A percentile compares a stretch with the other conserved stretches of the same genome.
Evolutionary conservation across 2,113 vertebrate species (phyloP).

Genomic region (Eulemur macaco): DNA sequence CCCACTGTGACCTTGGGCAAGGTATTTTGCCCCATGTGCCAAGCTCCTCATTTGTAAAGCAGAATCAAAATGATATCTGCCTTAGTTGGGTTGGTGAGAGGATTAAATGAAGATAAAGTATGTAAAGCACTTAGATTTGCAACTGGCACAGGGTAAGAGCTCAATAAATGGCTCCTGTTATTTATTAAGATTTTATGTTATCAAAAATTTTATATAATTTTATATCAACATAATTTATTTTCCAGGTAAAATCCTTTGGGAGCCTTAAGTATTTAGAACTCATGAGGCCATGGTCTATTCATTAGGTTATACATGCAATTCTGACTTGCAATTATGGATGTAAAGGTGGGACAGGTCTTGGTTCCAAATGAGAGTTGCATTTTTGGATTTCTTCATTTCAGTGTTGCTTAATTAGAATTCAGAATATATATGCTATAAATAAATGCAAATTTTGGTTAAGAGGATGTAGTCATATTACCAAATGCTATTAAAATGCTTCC

Average conservation of each 20-base stretch:
- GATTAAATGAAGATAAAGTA: neutral
- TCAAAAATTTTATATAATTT: neutral
- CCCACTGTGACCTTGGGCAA: neutral
- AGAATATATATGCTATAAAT: neutral
- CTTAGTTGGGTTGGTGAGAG: neutral
- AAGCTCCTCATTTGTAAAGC: neutral
- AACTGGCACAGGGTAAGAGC: neutral
- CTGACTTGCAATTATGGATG: neutral
- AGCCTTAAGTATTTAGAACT: neutral
- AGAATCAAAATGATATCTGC: neutral
- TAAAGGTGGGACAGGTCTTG: neutral
- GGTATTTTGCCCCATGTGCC: neutral
- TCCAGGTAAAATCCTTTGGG: neutral
- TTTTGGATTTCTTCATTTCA: slow-evolving; percentile 40
- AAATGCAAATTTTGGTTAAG: neutral
- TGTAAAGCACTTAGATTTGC: neutral
- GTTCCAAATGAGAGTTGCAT: neutral
- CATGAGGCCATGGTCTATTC: neutral
- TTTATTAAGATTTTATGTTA: neutral
- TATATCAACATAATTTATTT: neutral
- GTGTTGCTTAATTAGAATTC: neutral
- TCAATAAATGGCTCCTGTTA: neutral
- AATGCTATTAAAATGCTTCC: slow-evolving; percentile 26
- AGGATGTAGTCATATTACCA: neutral
- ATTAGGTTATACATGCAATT: neutral